A percentile compares a stretch with the other conserved stretches of the same genome.
Evolutionary conservation across 2,888 invertebrate species (phyloP).

Genomic region (Empis stercorea): DNA sequence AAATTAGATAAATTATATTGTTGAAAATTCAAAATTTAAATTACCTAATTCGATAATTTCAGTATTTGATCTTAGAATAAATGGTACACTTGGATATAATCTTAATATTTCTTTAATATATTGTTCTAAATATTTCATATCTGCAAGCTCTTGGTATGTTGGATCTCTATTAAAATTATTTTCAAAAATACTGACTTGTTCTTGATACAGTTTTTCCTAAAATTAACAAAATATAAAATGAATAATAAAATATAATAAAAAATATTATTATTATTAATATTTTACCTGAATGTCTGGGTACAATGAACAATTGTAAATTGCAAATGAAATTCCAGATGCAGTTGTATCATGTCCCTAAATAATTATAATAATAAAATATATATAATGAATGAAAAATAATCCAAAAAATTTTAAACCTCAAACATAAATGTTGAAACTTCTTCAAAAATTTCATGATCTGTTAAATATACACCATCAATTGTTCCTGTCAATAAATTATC

Average conservation of each 20-base stretch:
- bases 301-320: slow-evolving; percentile 40
- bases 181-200: slow-evolving; percentile 36
- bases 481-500: slow-evolving; percentile 23
- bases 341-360: slow-evolving; percentile 44
- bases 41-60: too few relatives aligned
- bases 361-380: too few relatives aligned
- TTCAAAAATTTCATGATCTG: slow-evolving; percentile 23
- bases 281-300: slow-evolving; percentile 38
- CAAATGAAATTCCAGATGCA: slow-evolving; percentile 41
- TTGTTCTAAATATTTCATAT: slow-evolving; percentile 24
- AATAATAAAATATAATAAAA: not conserved
- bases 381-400: not conserved
- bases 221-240: slow-evolving; percentile 8
- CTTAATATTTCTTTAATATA: slow-evolving; percentile 25
- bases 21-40: too few relatives aligned
- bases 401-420: slow-evolving; percentile 14
- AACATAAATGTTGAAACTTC: slow-evolving; percentile 29
- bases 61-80: slow-evolving; percentile 13
- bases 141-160: slow-evolving; percentile 18
- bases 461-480: slow-evolving; percentile 21
- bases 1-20: too few relatives aligned
- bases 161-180: slow-evolving; percentile 22
- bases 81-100: slow-evolving; percentile 24
- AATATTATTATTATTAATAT: not conserved
- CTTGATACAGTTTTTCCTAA: slow-evolving; percentile 36